A percentile compares a stretch with the other conserved stretches of the same genome.
Evolutionary conservation across 2,888 invertebrate genomes (phyloP).

Genomic region (Acronicta alni): DNA sequence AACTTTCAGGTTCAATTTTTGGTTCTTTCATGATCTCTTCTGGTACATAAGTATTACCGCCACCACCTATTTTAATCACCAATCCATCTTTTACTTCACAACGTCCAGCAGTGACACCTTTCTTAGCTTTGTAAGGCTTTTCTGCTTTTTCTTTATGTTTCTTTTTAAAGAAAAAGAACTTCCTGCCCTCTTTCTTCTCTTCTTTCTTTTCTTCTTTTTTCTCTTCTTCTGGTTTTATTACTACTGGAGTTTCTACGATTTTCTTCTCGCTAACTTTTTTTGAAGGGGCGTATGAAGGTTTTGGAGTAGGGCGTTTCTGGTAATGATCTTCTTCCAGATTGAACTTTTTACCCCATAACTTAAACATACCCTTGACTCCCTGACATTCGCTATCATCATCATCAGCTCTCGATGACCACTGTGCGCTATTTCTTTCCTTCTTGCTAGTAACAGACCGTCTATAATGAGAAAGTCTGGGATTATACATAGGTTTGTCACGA

Average conservation of each 20-base stretch:
- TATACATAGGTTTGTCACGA: slow-evolving; percentile 40
- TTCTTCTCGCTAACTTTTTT: slow-evolving; percentile 49
- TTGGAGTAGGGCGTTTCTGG: slow-evolving; percentile 50
- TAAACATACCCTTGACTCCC: slow-evolving; percentile 78
- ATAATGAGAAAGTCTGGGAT: slow-evolving; percentile 40
- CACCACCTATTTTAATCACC: slow-evolving; percentile 67
- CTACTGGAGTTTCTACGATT: slow-evolving; percentile 21
- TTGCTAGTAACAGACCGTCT: slow-evolving; percentile 42
- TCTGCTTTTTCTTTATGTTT: slow-evolving; percentile 60
- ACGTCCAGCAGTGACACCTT: slow-evolving; percentile 74
- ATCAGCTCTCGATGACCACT: slow-evolving; percentile 52
- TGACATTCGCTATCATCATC: slow-evolving; percentile 66
- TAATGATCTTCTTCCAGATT: slow-evolving; percentile 71
- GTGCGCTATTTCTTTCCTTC: slow-evolving; percentile 51
- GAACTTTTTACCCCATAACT: slow-evolving; percentile 79
- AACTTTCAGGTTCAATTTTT: slow-evolving; percentile 43
- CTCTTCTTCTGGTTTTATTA: slow-evolving; percentile 46
- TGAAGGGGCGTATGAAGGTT: slow-evolving; percentile 43
- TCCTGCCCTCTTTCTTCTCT: slow-evolving; percentile 61
- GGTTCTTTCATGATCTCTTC: slow-evolving; percentile 27
- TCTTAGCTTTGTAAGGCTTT: slow-evolving; percentile 65
- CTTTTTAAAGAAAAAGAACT: slow-evolving; percentile 77
- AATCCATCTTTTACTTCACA: slow-evolving; percentile 78
- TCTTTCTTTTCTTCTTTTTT: slow-evolving; percentile 43
- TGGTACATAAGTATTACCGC: slow-evolving; percentile 37